Conservation (phyloP, 1,140 invertebrate genomes). For the Diabrotica virgifera region DNA sequence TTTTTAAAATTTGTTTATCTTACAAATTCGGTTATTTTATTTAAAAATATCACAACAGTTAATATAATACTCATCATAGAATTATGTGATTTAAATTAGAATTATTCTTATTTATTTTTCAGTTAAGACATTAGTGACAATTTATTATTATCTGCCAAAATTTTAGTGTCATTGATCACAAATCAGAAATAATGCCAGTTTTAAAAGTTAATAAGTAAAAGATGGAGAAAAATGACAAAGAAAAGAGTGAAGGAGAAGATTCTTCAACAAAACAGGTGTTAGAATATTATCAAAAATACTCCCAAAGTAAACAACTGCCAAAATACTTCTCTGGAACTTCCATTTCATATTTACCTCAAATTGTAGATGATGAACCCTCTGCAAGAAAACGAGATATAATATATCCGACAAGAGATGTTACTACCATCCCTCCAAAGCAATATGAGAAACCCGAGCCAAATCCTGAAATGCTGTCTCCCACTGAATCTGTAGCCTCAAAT, state of each 20-base stretch:
- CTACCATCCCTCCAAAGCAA: conserved; percentile 1
- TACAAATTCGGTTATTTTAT: too few relatives aligned
- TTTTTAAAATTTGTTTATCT: too few relatives aligned
- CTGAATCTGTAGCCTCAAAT: conserved; percentile 63
- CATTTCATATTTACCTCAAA: conserved; percentile 29
- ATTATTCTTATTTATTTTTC: too few relatives aligned
- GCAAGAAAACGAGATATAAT: conserved; percentile 8
- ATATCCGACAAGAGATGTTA: conserved; percentile 8
- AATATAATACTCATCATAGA: too few relatives aligned
- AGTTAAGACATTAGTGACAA: not conserved
- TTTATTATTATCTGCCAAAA: not conserved
- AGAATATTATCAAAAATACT: conserved; percentile 44
- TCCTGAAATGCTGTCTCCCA: conserved; percentile 50
- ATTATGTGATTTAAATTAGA: too few relatives aligned
- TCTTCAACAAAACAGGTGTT: conserved; percentile 33
- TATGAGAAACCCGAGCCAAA: conserved; percentile 14
- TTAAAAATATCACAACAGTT: too few relatives aligned
- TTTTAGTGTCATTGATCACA: not conserved
- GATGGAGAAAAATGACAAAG: too few relatives aligned
- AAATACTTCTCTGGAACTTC: conserved; percentile 43
- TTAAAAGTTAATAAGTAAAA: not conserved
- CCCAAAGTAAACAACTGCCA: conserved; percentile 38
- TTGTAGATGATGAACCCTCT: conserved; percentile 22
- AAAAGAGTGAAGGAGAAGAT: conserved; percentile 23
- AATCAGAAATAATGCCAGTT: not conserved